Evolutionary conservation across 2,888 invertebrate genomes (phyloP).

Genomic region (Germaria angustata): DNA sequence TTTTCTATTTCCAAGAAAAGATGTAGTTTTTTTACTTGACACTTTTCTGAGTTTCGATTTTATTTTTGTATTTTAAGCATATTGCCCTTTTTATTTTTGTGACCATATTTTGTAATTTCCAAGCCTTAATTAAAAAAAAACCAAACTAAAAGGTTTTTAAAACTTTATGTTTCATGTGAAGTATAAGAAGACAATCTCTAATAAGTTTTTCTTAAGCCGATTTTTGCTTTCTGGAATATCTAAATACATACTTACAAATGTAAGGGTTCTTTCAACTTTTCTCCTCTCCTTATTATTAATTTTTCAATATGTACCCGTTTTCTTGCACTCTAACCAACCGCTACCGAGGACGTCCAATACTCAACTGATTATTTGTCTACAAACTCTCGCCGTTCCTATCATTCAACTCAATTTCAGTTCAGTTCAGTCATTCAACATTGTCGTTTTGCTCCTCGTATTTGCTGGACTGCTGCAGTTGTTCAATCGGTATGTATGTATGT

Average conservation of each 20-base stretch:
- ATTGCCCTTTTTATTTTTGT: constrained; percentile 42
- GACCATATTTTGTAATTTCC: constrained; percentile 19
- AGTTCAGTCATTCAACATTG: constrained; percentile 3
- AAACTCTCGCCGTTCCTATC: constrained; percentile 33
- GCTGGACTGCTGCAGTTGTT: constrained; percentile 14
- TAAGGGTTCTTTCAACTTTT: constrained; percentile 5
- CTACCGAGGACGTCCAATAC: constrained; percentile 77
- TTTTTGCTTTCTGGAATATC: constrained; percentile 36
- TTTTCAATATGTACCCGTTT: constrained; percentile 57
- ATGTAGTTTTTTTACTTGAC: constrained; percentile 56
- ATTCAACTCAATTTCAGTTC: constrained; percentile 19
- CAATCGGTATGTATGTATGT: too few relatives aligned
- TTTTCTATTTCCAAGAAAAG: constrained; percentile 39
- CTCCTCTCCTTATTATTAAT: constrained; percentile 11
- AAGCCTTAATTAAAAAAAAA: background rate
- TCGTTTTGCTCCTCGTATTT: background rate
- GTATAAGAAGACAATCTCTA: too few relatives aligned
- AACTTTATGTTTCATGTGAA: constrained; percentile 7
- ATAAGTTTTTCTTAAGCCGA: background rate
- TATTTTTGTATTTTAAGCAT: constrained; percentile 18
- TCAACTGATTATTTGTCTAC: constrained; percentile 73
- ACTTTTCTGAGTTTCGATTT: constrained; percentile 54
- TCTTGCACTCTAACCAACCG: constrained; percentile 70
- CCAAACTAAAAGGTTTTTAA: constrained; percentile 12
- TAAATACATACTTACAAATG: background rate